Percentiles rank a stretch among this genome's conserved stretches.
Evolutionary conservation across 2,113 vertebrate species (phyloP).

Genomic region (Sinosuthora webbiana): DNA sequence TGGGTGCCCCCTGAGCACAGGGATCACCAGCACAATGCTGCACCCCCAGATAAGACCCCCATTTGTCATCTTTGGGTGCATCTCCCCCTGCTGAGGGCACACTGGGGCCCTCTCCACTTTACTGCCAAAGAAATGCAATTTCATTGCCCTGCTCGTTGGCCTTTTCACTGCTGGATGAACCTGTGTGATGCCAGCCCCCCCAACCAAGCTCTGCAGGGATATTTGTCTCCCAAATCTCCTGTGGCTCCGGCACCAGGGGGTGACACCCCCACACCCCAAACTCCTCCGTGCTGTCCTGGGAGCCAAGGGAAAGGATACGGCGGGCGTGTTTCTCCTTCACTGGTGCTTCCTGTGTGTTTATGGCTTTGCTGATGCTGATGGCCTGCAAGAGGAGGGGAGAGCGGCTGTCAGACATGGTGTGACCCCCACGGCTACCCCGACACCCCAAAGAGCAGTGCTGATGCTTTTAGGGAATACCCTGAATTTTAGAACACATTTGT

Average conservation of each 20-base stretch:
- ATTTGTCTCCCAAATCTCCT: not conserved
- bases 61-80: not conserved
- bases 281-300: fast-evolving
- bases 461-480: not conserved
- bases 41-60: not conserved
- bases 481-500: not conserved
- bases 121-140: not conserved
- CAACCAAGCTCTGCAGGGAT: fast-evolving
- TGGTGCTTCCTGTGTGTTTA: constrained; percentile 87
- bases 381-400: constrained; percentile 72
- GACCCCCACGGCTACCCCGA: fast-evolving
- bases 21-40: fast-evolving
- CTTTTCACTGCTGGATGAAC: not conserved
- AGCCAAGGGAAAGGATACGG: constrained; percentile 84
- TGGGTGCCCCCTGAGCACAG: fast-evolving
- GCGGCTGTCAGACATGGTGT: not conserved
- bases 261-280: not conserved
- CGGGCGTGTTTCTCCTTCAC: constrained; percentile 98
- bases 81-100: not conserved
- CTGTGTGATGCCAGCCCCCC: fast-evolving
- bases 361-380: constrained; percentile 97
- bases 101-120: fast-evolving
- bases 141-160: not conserved
- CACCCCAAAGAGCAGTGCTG: fast-evolving
- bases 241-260: fast-evolving